Evolutionary conservation across 2,113 vertebrate species (phyloP), one percentile per base, ranked within the genome.

Genomic region (Dendrocopos noguchii): DNA sequence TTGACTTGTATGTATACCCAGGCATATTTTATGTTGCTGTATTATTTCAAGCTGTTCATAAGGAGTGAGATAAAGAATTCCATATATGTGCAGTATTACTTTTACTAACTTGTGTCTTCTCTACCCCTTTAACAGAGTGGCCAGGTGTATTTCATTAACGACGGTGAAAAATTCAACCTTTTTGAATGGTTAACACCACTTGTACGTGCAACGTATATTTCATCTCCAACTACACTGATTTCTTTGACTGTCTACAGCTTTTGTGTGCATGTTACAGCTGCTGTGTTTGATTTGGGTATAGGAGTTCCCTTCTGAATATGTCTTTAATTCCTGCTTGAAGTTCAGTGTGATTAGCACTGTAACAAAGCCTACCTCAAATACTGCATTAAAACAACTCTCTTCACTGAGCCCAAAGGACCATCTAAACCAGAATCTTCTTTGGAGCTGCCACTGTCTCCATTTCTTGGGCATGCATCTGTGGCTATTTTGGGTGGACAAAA

Each of bases 91-190:
- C 44, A 60, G 28, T 46, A 25, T 70, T 79, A 39, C 80, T 80
- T 92, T 55, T 87, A 66, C 90, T 97, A 85, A 97, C 80, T 10
- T 59, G 6, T 70, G n/a, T 85, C 47, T 89, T 86, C 53, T 72
- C 29, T 39, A 3, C 71, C 64, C 84, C 56, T 87, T 86, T 89
- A 97, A 75, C 97, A 99, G 99, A 98, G 98, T 39, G 99, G 99
- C 60, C 98, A 99, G 95, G 98, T 97, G 2, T 99, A 99, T 95
- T 99, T 99, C 96, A 99, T 99, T 90, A 98, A 99, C 4, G 99
- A 99, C 2, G 98, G 98, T 0, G 98, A 99, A 72, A 98, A 98
- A 4, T 98, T 98, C 87, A 99, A 99, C 95, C 95, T 99, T 83
- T 99, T 99, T 61, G 99, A 99, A 76, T 99, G 99, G 99, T 91